phyloP scores from a whole-genome alignment of 1,140 invertebrate genomes.

The Megalopta genalis region DNA sequence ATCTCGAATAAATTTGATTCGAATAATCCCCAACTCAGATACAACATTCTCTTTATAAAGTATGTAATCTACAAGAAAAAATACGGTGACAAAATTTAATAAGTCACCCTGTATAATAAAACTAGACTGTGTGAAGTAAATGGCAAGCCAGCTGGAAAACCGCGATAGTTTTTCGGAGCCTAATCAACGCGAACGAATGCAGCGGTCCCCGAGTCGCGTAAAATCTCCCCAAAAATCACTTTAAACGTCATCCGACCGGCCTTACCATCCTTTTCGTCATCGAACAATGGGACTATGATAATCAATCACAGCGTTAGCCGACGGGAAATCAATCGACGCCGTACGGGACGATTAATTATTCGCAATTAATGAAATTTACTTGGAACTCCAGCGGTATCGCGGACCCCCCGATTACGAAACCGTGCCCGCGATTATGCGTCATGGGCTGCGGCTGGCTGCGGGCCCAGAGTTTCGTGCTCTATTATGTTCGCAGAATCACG shows the following conservation, averaged over 20 bases:
- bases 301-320: neutral
- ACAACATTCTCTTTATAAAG: no score
- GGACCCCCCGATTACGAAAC: slow-evolving; percentile 34
- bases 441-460: neutral
- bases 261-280: neutral
- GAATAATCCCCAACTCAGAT: no score
- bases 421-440: slow-evolving; percentile 31
- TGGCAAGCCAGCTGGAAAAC: no score
- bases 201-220: neutral
- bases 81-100: no score
- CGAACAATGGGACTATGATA: slow-evolving; percentile 6
- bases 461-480: slow-evolving; percentile 1
- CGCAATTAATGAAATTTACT: slow-evolving; percentile 1
- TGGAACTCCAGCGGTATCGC: neutral
- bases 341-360: slow-evolving; percentile 14
- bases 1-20: no score
- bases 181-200: neutral
- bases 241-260: slow-evolving; percentile 4
- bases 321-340: slow-evolving; percentile 5
- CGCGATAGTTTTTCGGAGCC: neutral
- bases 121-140: no score
- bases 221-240: neutral
- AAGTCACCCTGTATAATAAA: no score
- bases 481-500: slow-evolving; percentile 43
- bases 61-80: no score